Base-by-base conservation (phyloP, 2,888 invertebrate genomes). In the Miltochrista miniata region DNA sequence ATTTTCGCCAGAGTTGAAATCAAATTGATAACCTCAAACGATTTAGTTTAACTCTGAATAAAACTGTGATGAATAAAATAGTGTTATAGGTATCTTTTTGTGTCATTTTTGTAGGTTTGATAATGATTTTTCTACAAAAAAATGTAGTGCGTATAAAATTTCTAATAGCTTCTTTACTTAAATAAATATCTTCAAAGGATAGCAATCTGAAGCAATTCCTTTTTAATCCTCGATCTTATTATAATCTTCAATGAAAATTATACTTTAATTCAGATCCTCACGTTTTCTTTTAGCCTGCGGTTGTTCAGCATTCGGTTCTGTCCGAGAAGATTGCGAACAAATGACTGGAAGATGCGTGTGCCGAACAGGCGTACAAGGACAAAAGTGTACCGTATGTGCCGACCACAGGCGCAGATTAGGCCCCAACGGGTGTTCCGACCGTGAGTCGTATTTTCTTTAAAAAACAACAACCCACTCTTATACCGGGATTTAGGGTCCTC, bases 271-370 rank as follows among this genome's bases (percentile, higher is more conserved):
- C 8, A 3, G 18, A 1, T n/a, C 12, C 1, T 10, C 2, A 30
- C 24, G 15, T 60, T 59, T 46, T 54, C 34, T 68, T 72, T 51
- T 85, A 98, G 98, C 97, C 9, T 98, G 98, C 81, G 96, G 96
- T 9, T 98, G 98, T 81, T 97, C 97, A 41, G 93, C 95, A 11
- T 96, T 96, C 72, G 98, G 98, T 3, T 96, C 98, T 0, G 95
- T 96, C 1, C 92, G 98, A 51, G 96, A 96, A 72, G 98, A 98
- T 81, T 98, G 98, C 81, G 97, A 98, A 72, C 98, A 98, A 88
- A 97, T 96, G 95, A 97, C 96, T 0, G 98, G 98, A 8, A 92
- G 96, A 40, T 98, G 98, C 79, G 96, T 97, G 36, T 98, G 98
- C 85, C 95, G 96, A 65, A 93, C 94, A 5, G 96, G 95, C 9